Evolutionary conservation across 1,140 invertebrate species (phyloP).

Genomic region (Capitella teleta): DNA sequence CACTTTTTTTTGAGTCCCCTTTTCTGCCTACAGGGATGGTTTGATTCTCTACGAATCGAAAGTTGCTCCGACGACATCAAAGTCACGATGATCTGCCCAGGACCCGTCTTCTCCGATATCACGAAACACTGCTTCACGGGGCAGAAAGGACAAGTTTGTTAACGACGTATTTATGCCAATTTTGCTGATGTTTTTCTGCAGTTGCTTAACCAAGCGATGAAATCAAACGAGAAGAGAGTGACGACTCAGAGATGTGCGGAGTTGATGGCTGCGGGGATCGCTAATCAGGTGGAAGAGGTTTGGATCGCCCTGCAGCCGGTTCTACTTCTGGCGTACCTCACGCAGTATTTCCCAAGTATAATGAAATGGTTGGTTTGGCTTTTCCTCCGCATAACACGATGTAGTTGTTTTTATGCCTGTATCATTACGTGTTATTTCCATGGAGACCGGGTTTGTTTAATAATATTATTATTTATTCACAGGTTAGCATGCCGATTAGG

Average conservation of each 20-base stretch:
- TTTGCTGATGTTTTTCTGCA: background rate
- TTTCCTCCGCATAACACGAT: too few species aligned
- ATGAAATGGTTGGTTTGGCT: background rate
- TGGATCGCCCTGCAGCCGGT: slow-evolving; percentile 9
- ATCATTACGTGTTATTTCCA: too few species aligned
- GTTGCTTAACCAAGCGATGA: background rate
- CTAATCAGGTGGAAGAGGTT: slow-evolving; percentile 7
- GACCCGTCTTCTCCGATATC: slow-evolving; percentile 62
- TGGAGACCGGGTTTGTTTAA: too few species aligned
- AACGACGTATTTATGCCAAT: background rate
- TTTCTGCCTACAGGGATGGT: slow-evolving; percentile 54
- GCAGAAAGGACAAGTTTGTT: slow-evolving; percentile 46
- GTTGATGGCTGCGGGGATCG: slow-evolving; percentile 8
- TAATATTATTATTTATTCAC: too few species aligned
- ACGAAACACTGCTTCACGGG: slow-evolving; percentile 59
- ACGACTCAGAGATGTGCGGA: slow-evolving; percentile 9
- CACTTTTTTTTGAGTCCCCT: too few species aligned
- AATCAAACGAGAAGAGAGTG: slow-evolving; percentile 6
- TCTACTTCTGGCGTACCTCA: slow-evolving; percentile 2
- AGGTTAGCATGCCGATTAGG: too few species aligned
- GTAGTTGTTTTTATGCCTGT: too few species aligned
- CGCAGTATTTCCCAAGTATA: slow-evolving; percentile 9
- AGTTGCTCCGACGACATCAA: slow-evolving; percentile 49
- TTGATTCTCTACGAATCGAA: slow-evolving; percentile 53
- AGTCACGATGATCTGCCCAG: slow-evolving; percentile 65